Conservation (phyloP, 2,797 vertebrate species). For the Coranthus polyacanthus region DNA sequence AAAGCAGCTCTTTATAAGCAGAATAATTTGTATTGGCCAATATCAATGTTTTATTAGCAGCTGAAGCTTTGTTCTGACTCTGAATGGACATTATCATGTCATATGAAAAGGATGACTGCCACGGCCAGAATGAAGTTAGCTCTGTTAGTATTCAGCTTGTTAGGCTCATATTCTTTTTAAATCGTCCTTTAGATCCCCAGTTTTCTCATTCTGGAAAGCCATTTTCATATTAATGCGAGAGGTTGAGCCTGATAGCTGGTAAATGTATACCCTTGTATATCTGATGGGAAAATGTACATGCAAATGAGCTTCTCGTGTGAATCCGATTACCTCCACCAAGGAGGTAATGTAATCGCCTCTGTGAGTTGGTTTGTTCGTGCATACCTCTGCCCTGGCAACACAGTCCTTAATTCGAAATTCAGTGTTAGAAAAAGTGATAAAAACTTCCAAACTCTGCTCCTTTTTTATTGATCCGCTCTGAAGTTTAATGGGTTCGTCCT, state of each 20-base stretch:
- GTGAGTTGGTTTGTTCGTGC: too few relatives aligned
- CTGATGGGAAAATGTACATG: slow-evolving; percentile 3
- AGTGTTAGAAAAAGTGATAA: too few relatives aligned
- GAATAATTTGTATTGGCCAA: slow-evolving; percentile 56
- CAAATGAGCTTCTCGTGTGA: slow-evolving; percentile 40
- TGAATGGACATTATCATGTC: slow-evolving; percentile 66
- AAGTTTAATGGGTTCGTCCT: too few relatives aligned
- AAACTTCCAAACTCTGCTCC: too few relatives aligned
- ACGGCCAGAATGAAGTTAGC: slow-evolving; percentile 63
- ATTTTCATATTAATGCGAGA: slow-evolving; percentile 59
- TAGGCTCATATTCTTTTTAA: slow-evolving; percentile 57
- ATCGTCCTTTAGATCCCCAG: slow-evolving; percentile 47
- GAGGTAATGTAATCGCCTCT: too few relatives aligned
- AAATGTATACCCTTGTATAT: slow-evolving; percentile 14
- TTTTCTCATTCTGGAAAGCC: slow-evolving; percentile 46
- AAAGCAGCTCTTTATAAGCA: slow-evolving; percentile 46
- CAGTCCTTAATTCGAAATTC: too few relatives aligned
- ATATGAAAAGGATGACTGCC: slow-evolving; percentile 53
- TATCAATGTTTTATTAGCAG: slow-evolving; percentile 77
- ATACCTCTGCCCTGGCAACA: too few relatives aligned
- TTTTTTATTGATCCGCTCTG: too few relatives aligned
- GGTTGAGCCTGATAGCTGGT: slow-evolving; percentile 29
- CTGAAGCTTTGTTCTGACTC: slow-evolving; percentile 61
- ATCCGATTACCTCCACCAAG: slow-evolving; percentile 29
- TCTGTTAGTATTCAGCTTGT: slow-evolving; percentile 61